Percentiles rank a stretch among this genome's conserved stretches.
Evolutionary conservation across 2,113 vertebrate genomes (phyloP).

Genomic region (Zootoca vivipara): DNA sequence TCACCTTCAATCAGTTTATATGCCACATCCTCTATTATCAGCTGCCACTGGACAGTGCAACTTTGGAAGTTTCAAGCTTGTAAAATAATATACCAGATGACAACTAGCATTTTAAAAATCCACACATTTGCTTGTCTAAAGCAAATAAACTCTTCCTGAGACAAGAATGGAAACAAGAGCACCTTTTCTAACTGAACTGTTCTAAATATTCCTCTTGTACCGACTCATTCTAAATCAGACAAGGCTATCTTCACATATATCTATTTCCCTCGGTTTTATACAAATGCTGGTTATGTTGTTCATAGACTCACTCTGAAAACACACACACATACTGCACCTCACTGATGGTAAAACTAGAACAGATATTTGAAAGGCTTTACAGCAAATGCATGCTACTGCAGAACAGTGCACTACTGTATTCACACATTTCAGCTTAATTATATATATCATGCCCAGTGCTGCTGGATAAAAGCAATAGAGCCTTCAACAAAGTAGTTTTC

Average conservation of each 20-base stretch:
- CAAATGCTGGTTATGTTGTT: neutral
- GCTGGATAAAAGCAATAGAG: conserved; percentile 7
- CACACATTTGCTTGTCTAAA: neutral
- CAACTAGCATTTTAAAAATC: neutral
- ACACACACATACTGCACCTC: neutral
- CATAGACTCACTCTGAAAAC: neutral
- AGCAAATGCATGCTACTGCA: neutral
- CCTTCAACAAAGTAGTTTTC: neutral
- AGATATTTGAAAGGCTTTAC: neutral
- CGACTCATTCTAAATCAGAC: neutral
- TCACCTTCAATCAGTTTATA: too few relatives aligned
- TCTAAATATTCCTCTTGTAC: neutral
- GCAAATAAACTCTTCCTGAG: neutral
- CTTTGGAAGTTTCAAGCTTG: neutral
- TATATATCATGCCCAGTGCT: neutral
- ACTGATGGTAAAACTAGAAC: neutral
- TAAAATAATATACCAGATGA: neutral
- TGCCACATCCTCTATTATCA: neutral
- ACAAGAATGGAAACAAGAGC: neutral
- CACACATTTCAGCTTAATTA: neutral
- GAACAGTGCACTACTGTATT: neutral
- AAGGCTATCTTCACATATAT: neutral
- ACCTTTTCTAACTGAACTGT: neutral
- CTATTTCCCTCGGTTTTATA: neutral
- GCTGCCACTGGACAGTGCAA: neutral